Base-by-base conservation (phyloP, 2,797 vertebrate species). In the Epinephelus malabaricus region DNA sequence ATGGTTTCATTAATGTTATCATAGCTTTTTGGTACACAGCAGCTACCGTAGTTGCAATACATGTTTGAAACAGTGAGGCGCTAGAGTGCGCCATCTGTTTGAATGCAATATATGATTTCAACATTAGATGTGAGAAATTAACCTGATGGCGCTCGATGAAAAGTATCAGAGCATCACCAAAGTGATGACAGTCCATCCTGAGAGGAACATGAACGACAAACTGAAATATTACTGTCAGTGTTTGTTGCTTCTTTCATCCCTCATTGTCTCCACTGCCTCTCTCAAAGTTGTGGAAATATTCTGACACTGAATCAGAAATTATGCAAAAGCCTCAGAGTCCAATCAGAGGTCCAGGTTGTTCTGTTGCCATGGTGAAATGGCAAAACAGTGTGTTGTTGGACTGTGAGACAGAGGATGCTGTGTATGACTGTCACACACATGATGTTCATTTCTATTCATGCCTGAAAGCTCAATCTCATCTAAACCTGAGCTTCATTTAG, bases 331-430 rank as follows among this genome's bases (percentile, higher is more conserved):
- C n/a, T 43, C 1, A 1, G 8, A 13, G 45, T 14, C 54, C 21
- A 75, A 43, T 75, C 46, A 65, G 46, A 21, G 40, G 21, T 15
- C 19, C 23, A 21, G 18, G 38, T 50, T 40, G 19, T 25, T 47
- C 59, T 58, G 76, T 71, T 70, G 30, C 73, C 68, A 69, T 68
- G 73, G 77, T 15, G 2, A 66, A 50, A 17, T 38, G 43, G 10
- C 4, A 10, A 27, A 47, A 62, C 50, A 10, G 5, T 7, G n/a
- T 66, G 25, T 18, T 51, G 50, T 58, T 50, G 50, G 30, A 21
- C 53, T 18, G 19, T 19, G 13, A 34, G 18, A 6, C 38, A 49
- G 50, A 61, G n/a, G 60, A 70, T 51, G 13, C 21, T 7, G 45
- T 21, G 68, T 21, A 8, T 54, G 49, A 43, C 50, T 23, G 40